Base-by-base conservation (phyloP, 2,888 invertebrate genomes). In the Pediacus dermestoides region DNA sequence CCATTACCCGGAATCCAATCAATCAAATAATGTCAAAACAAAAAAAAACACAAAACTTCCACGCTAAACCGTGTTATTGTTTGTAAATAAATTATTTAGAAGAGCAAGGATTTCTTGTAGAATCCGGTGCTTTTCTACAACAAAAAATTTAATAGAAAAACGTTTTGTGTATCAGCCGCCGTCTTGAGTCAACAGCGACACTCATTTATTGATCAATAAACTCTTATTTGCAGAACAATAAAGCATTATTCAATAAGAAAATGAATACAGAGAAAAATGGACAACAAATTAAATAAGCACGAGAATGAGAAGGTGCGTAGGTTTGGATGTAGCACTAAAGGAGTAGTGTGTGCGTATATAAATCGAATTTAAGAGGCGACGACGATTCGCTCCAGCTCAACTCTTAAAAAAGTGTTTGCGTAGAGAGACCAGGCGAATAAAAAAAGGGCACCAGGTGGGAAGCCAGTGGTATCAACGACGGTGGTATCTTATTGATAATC, bases 401-500 rank as follows among this genome's bases (percentile, higher is more conserved):
- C n/a, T n/a, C n/a, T 14, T 21, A 25, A 40, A 37, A 37, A 31
- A 41, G 10, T 33, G 41, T 37, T 41, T 41, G 37, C 37, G 36
- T 37, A 23, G 37, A 25, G 7, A 9, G 18, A 33, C n/a, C n/a
- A n/a, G n/a, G n/a, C n/a, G n/a, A n/a, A n/a, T n/a, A 27, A 38
- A 30, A 37, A 37, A 22, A 30, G 23, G 23, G 30, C 37, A 30
- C 30, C 37, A 37, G 37, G 49, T 52, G 50, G 44, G 37, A 42
- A 46, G 39, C 42, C 44, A 23, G n/a, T n/a, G n/a, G 37, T 39
- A 44, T 45, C 42, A 50, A 42, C 44, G 46, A n/a, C n/a, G n/a
- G n/a, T n/a, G n/a, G 33, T 53, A 50, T 54, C 53, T 55, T 52
- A 55, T 55, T 55, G 57, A 55, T 55, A 54, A 59, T 59, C 55